These are phyloP conservation scores for Enoplosus armatus DNA, from an alignment of 2,797 vertebrate species.

Conservation along the genomic window DNA sequence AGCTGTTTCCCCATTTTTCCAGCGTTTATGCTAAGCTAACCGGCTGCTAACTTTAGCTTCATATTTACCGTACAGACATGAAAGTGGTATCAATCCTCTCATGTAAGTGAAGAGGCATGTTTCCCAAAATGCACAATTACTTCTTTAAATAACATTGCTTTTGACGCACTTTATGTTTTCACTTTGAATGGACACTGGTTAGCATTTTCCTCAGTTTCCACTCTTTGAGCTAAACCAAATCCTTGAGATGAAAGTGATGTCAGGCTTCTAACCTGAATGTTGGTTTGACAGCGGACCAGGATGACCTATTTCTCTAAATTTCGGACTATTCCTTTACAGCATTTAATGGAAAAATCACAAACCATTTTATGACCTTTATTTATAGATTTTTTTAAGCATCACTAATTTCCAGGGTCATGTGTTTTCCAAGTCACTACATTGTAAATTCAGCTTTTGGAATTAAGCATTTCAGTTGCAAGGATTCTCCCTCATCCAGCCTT, in stretches of 20 bases:
- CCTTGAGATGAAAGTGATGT: slow-evolving; percentile 5
- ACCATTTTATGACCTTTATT: neutral
- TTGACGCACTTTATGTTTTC: neutral
- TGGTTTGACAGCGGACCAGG: neutral
- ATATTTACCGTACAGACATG: neutral
- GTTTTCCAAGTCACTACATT: too few species aligned
- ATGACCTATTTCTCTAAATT: neutral
- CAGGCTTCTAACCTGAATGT: neutral
- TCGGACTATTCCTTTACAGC: neutral
- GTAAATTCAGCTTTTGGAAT: too few species aligned
- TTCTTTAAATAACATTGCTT: neutral
- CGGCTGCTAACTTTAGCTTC: neutral
- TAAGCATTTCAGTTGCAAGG: neutral
- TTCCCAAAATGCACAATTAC: neutral
- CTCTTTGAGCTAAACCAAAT: slow-evolving; percentile 1
- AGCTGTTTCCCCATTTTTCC: neutral
- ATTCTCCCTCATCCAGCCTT: neutral
- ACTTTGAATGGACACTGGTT: neutral
- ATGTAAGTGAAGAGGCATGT: neutral
- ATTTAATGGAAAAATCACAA: too few species aligned
- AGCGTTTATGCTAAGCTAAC: slow-evolving; percentile 1
- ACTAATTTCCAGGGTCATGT: neutral
- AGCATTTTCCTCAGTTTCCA: neutral
- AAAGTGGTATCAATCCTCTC: neutral
- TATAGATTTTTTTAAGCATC: neutral